These are phyloP conservation scores for Conus betulinus DNA, from an alignment of 1,140 invertebrate species.

Conservation along the genomic window DNA sequence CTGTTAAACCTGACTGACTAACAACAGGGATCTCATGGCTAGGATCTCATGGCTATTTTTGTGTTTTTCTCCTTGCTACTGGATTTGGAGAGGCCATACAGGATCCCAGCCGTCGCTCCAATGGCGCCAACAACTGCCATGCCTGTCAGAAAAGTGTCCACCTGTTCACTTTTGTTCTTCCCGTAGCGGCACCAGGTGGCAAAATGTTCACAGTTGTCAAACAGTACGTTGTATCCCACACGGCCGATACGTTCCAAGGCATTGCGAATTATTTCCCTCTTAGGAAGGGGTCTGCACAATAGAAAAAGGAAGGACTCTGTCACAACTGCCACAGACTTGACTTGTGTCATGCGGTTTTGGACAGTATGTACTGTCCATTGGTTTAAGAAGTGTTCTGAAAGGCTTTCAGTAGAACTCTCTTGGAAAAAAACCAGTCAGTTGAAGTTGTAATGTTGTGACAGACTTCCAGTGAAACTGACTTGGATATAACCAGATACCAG, in stretches of 20 bases:
- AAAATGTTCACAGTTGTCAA: constrained; percentile 49
- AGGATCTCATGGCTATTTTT: background rate
- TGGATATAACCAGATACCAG: too few relatives aligned
- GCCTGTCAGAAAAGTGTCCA: background rate
- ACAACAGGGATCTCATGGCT: too few relatives aligned
- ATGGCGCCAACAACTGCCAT: background rate
- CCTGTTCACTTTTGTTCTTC: constrained; percentile 36
- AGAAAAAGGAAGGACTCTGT: background rate
- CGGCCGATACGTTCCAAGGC: constrained; percentile 30
- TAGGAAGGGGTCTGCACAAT: background rate
- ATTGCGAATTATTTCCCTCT: constrained; percentile 20
- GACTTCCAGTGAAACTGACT: too few relatives aligned
- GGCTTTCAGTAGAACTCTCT: too few relatives aligned
- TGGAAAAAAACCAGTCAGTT: too few relatives aligned
- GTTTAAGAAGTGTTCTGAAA: too few relatives aligned
- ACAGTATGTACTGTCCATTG: too few relatives aligned
- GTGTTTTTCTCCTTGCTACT: background rate
- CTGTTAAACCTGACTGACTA: too few relatives aligned
- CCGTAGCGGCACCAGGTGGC: constrained; percentile 43
- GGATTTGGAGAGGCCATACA: background rate
- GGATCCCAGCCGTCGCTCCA: background rate
- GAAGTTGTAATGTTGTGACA: too few relatives aligned
- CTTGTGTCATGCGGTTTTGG: too few relatives aligned
- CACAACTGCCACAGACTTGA: too few relatives aligned
- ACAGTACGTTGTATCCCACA: constrained; percentile 37